These are phyloP conservation scores for mouse (Mus musculus) DNA, from an alignment of 2,113 vertebrate species.

Conservation along the genomic window DNA sequence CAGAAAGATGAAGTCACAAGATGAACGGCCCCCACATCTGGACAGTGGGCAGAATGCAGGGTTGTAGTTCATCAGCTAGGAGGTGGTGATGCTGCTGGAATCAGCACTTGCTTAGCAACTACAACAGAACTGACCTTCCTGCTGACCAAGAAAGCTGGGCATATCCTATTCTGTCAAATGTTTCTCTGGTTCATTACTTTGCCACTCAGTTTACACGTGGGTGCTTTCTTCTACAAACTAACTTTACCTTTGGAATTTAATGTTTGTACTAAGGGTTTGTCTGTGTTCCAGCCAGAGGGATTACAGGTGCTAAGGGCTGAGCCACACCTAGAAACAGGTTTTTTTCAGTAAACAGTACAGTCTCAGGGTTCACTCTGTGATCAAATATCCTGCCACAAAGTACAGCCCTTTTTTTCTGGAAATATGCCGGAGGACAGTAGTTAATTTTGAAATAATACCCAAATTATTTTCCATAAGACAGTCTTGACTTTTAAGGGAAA, in stretches of 20 bases:
- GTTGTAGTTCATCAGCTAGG: background rate
- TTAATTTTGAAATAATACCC: background rate
- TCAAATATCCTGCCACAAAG: no score
- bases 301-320: no score
- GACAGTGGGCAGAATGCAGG: background rate
- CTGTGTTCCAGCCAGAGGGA: no score
- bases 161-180: no score
- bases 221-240: no score
- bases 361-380: background rate
- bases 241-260: no score
- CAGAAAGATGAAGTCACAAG: background rate
- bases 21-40: background rate
- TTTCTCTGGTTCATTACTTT: no score
- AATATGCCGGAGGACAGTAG: background rate
- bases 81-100: background rate
- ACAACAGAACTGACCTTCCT: background rate
- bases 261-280: no score
- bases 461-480: background rate
- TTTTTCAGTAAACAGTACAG: no score
- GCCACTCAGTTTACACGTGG: no score
- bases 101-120: background rate
- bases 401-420: background rate
- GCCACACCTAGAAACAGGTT: no score
- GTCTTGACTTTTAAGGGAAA: background rate
- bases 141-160: background rate